phyloP scores from a whole-genome alignment of 1,140 invertebrate species.

The Zaprionus taronus region DNA sequence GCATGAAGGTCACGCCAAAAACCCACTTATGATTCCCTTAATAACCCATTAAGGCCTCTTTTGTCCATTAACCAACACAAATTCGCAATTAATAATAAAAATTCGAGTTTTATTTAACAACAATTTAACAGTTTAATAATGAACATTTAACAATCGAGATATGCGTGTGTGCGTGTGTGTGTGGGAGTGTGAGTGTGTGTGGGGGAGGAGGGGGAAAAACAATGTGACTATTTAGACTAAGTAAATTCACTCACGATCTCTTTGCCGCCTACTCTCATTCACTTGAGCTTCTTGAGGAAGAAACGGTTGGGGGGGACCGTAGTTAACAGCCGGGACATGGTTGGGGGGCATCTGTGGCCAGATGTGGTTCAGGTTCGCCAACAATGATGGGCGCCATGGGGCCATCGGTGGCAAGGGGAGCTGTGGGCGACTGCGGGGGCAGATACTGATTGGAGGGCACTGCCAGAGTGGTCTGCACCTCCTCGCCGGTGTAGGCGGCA shows the following conservation, averaged over 20 bases:
- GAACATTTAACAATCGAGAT: conserved; percentile 60
- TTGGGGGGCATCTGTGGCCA: conserved; percentile 33
- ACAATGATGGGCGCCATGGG: conserved; percentile 73
- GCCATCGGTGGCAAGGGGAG: conserved; percentile 55
- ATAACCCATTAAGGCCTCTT: conserved; percentile 29
- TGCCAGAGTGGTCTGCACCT: conserved; percentile 68
- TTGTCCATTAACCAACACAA: conserved; percentile 25
- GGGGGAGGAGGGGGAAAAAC: background rate
- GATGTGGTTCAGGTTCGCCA: conserved; percentile 68
- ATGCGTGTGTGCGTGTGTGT: conserved; percentile 44
- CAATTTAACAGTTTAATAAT: conserved; percentile 59
- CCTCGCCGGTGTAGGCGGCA: conserved; percentile 65
- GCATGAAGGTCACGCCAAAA: conserved; percentile 56
- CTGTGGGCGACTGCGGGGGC: conserved; percentile 56
- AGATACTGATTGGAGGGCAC: conserved; percentile 74
- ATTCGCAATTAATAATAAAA: conserved; percentile 22
- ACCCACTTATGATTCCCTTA: conserved; percentile 40
- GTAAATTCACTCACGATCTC: conserved; percentile 39
- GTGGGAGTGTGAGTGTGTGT: conserved; percentile 35
- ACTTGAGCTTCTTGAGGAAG: conserved; percentile 78
- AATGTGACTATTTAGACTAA: conserved; percentile 63
- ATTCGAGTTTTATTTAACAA: conserved; percentile 75
- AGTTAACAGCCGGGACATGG: conserved; percentile 70
- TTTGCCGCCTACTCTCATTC: conserved; percentile 4
- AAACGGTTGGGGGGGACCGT: conserved; percentile 77